phyloP scores from a whole-genome alignment of 1,140 invertebrate species.

The Acromyrmex echinatior region DNA sequence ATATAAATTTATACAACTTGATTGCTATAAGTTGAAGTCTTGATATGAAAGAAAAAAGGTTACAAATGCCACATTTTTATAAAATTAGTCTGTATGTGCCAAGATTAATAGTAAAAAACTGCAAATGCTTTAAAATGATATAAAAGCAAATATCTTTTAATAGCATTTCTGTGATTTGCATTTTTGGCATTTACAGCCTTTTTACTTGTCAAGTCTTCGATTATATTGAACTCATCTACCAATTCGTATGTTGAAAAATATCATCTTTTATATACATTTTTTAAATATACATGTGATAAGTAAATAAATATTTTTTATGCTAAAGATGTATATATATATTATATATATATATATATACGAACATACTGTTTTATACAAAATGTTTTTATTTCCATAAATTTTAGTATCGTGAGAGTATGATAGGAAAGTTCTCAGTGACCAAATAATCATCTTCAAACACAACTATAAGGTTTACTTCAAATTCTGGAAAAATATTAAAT shows the following conservation, averaged over 20 bases:
- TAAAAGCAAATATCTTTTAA: background rate
- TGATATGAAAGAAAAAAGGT: constrained; percentile 1
- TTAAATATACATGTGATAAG: constrained; percentile 40
- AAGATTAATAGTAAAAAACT: constrained; percentile 19
- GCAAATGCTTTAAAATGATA: background rate
- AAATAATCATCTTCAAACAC: constrained; percentile 97
- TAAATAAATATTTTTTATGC: constrained; percentile 62
- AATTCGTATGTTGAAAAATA: constrained; percentile 3
- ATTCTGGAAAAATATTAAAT: constrained; percentile 90
- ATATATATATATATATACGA: background rate
- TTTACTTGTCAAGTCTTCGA: constrained; percentile 1
- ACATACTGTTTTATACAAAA: constrained; percentile 63
- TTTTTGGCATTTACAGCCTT: constrained; percentile 25
- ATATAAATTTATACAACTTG: background rate
- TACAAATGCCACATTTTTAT: constrained; percentile 5
- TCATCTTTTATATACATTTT: constrained; percentile 61
- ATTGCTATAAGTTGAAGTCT: constrained; percentile 5
- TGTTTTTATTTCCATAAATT: constrained; percentile 44
- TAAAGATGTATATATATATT: constrained; percentile 24
- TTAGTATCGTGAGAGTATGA: constrained; percentile 90
- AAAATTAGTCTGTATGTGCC: constrained; percentile 34
- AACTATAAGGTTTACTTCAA: constrained; percentile 97
- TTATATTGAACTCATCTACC: constrained; percentile 19
- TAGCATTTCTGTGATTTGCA: background rate
- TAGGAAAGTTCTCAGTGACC: constrained; percentile 98